phyloP scores from a whole-genome alignment of 2,113 vertebrate genomes.

The Corythornis vintsioides region DNA sequence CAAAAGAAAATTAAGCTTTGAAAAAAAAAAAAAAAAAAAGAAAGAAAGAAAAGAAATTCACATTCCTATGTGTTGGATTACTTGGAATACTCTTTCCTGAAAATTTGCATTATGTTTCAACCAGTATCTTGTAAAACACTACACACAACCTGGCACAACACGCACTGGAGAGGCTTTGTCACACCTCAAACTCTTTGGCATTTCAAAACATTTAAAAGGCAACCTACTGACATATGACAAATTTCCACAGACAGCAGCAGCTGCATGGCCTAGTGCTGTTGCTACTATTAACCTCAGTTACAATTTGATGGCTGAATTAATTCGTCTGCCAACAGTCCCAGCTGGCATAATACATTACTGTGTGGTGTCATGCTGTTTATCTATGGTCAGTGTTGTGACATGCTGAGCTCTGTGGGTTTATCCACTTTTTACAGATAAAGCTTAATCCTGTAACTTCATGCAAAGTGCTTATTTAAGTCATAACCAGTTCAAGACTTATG shows the following conservation, averaged over 20 bases:
- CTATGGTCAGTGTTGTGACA: conserved; percentile 40
- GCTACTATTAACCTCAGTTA: conserved; percentile 57
- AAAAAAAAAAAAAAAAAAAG: background rate
- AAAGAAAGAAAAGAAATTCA: background rate
- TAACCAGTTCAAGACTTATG: background rate
- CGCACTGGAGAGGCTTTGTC: background rate
- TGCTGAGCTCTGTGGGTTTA: conserved; percentile 35
- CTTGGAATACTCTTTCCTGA: background rate
- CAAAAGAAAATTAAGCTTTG: background rate
- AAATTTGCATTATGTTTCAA: background rate
- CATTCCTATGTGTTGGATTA: background rate
- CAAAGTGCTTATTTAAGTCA: background rate
- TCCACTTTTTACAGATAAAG: conserved; percentile 16
- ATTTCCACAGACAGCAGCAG: conserved; percentile 49
- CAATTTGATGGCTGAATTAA: conserved; percentile 63
- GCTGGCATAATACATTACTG: conserved; percentile 57
- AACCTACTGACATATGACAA: conserved; percentile 30
- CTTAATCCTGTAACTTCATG: background rate
- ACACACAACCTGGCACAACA: background rate
- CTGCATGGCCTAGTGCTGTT: conserved; percentile 32
- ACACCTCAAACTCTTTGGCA: background rate
- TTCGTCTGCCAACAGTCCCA: conserved; percentile 65
- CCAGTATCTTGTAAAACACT: background rate
- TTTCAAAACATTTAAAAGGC: conserved; percentile 42
- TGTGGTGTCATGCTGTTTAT: conserved; percentile 45